Evolutionary conservation across 2,797 vertebrate genomes (phyloP), one percentile per base, ranked within the genome.

Genomic region (Xerus rutilus): DNA sequence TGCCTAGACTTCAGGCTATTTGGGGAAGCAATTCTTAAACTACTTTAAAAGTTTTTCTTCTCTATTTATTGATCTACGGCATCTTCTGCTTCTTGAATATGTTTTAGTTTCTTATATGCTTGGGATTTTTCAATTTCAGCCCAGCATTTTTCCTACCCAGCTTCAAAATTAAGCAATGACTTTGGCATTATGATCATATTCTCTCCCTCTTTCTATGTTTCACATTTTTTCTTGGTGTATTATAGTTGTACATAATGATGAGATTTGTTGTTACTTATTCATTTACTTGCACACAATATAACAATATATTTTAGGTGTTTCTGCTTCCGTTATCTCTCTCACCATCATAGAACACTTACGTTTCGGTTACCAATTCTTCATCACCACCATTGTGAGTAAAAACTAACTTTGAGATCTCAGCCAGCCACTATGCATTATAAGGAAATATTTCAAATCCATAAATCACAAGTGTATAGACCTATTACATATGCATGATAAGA

Each of bases 401-500:
- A 93, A 93, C 39, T 49, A 79, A 72, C 62, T 65, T 59, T 49
- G 32, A 47, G 2, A 85, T 87, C 45, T 86, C 64, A 64, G 30
- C 69, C 32, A 69, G n/a, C 32, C 5, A 39, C 43, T 49, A 14
- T 14, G 49, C 21, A 78, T 25, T 30, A 45, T 30, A 78, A 85
- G 21, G 49, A 89, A 89, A 39, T 94, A 47, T 85, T 93, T 93
- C n/a, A 70, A 35, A 88, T 20, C n/a, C 23, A 57, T 90, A 78
- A 52, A 77, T 77, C 72, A 87, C 47, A 93, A 85, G 2, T 30
- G 30, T 82, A 76, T 73, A 94, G 25, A 1, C 8, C 28, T 54
- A 64, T 35, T 3, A 14, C 43, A 57, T 84, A 62, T 57, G 4
- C 32, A 45, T 83, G 17, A 62, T 35, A 86, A 85, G 30, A 84